A percentile compares a stretch with the other conserved stretches of the same genome.
These are phyloP conservation scores for Drosophila mauritiana DNA, from an alignment of 1,140 invertebrate species.

Conservation along the genomic window DNA sequence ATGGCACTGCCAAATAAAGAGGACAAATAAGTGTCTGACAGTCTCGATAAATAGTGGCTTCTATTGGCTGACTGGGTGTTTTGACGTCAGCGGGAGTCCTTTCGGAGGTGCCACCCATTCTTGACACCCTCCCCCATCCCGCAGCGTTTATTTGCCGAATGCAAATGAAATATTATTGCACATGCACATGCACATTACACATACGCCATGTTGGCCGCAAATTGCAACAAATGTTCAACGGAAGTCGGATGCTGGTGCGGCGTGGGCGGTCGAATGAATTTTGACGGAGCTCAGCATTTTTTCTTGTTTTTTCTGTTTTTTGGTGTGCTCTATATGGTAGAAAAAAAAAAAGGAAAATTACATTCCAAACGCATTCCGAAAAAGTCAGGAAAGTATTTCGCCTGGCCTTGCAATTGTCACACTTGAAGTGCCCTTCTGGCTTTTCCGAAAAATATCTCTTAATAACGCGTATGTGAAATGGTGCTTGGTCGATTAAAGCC, in stretches of 20 bases:
- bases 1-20: conserved; percentile 48
- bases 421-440: conserved; percentile 26
- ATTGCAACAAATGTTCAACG: conserved; percentile 47
- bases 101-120: not conserved
- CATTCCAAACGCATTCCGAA: conserved; percentile 22
- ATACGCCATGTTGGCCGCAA: conserved; percentile 48
- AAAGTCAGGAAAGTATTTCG: not conserved
- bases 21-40: conserved; percentile 42
- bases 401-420: conserved; percentile 29
- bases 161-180: conserved; percentile 46
- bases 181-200: conserved; percentile 39
- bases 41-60: conserved; percentile 39
- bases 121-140: not conserved
- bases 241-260: conserved; percentile 16
- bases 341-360: not conserved
- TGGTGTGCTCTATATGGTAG: not conserved
- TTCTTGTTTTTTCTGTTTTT: conserved; percentile 3
- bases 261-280: conserved; percentile 22
- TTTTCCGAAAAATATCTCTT: conserved; percentile 36
- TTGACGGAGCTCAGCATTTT: conserved; percentile 25
- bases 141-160: conserved; percentile 20
- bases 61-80: conserved; percentile 13
- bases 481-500: conserved; percentile 53
- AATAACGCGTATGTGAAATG: conserved; percentile 30
- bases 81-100: conserved; percentile 33